A percentile compares a stretch with the other conserved stretches of the same genome.
phyloP scores from a whole-genome alignment of 2,888 invertebrate genomes.

The Tortrix viridana region DNA sequence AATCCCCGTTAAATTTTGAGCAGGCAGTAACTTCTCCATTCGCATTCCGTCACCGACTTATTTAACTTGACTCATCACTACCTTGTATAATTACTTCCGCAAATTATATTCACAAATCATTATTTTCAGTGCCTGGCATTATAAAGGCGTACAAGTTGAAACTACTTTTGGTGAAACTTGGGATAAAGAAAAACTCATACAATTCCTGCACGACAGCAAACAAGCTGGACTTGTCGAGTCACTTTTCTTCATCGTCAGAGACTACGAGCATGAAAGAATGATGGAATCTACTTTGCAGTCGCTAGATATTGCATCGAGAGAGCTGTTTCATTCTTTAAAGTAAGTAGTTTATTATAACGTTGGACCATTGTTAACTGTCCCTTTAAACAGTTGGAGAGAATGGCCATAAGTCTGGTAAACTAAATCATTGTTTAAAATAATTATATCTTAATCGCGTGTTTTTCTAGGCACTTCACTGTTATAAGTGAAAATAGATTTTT shows the following conservation, averaged over 20 bases:
- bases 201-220: slow-evolving; percentile 14
- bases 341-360: background rate
- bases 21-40: too few species aligned
- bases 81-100: too few species aligned
- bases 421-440: background rate
- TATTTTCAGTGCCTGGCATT: slow-evolving; percentile 8
- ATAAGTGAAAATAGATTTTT: slow-evolving; percentile 10
- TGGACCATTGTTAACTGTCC: too few species aligned
- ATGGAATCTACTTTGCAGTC: background rate
- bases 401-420: background rate
- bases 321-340: slow-evolving; percentile 14
- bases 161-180: slow-evolving; percentile 6
- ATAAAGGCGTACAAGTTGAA: slow-evolving; percentile 10
- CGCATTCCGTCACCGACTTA: too few species aligned
- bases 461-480: slow-evolving; percentile 11
- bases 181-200: background rate
- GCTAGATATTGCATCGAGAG: slow-evolving; percentile 12
- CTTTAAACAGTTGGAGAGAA: too few species aligned
- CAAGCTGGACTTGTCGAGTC: slow-evolving; percentile 9
- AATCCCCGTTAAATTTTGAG: too few species aligned
- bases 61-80: too few species aligned
- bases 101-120: background rate
- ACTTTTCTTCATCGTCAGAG: slow-evolving; percentile 11
- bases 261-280: background rate
- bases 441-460: background rate